phyloP scores from a whole-genome alignment of 2,113 vertebrate species.

The Microtus richardsoni region DNA sequence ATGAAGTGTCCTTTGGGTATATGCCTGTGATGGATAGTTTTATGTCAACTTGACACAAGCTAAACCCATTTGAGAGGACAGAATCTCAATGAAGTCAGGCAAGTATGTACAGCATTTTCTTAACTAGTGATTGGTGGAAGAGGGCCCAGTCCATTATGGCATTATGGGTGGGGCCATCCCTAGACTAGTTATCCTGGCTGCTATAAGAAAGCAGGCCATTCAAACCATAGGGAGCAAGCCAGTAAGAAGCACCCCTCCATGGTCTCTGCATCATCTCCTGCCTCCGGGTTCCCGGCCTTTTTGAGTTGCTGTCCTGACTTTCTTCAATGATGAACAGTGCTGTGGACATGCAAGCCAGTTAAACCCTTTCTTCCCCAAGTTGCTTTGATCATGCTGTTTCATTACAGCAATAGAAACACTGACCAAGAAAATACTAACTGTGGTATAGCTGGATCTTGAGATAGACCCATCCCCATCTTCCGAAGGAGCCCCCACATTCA shows the following conservation, averaged over 20 bases:
- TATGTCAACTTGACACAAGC: neutral
- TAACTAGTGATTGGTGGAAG: neutral
- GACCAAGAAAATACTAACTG: neutral
- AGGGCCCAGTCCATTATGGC: neutral
- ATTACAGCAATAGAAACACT: neutral
- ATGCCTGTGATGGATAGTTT: neutral
- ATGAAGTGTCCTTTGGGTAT: neutral
- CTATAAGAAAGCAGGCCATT: neutral
- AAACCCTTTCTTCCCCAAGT: neutral
- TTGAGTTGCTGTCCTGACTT: neutral
- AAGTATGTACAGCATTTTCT: neutral
- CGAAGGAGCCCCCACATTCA: neutral
- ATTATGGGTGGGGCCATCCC: neutral
- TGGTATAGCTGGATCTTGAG: neutral
- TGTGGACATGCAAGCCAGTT: neutral
- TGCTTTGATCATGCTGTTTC: neutral
- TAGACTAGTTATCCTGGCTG: neutral
- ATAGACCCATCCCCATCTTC: neutral
- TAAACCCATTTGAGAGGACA: neutral
- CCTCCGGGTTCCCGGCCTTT: neutral
- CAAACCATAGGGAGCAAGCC: neutral
- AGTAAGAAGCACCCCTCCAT: neutral
- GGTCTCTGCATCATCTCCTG: neutral
- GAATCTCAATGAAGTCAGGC: neutral
- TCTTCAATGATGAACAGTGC: neutral